phyloP scores from a whole-genome alignment of 1,140 invertebrate genomes.

The Drosophila triauraria region DNA sequence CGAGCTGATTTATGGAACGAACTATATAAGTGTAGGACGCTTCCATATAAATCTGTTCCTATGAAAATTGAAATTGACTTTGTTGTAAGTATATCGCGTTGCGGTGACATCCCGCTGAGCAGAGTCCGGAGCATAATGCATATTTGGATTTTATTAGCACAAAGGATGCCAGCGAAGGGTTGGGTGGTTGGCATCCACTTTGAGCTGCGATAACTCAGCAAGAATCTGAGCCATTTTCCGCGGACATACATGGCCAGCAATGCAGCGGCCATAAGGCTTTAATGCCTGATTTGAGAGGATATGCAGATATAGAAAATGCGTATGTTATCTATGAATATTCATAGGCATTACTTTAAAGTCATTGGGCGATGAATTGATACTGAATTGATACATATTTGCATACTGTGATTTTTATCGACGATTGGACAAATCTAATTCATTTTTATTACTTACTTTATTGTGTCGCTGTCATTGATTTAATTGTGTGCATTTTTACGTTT shows the following conservation, averaged over 20 bases:
- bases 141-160: slow-evolving; percentile 62
- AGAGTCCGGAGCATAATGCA: slow-evolving; percentile 35
- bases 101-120: slow-evolving; percentile 46
- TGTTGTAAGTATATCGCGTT: slow-evolving; percentile 29
- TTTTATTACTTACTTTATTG: not conserved
- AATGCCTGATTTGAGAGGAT: slow-evolving; percentile 22
- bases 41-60: slow-evolving; percentile 42
- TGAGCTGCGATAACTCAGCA: slow-evolving; percentile 20
- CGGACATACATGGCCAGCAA: slow-evolving; percentile 29
- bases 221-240: slow-evolving; percentile 27
- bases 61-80: slow-evolving; percentile 58
- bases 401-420: not conserved
- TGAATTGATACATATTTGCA: not conserved
- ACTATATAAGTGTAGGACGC: slow-evolving; percentile 11
- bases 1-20: slow-evolving; percentile 52
- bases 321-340: slow-evolving; percentile 21
- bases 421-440: not conserved
- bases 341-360: slow-evolving; percentile 9
- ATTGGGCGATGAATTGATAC: slow-evolving; percentile 10
- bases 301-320: slow-evolving; percentile 7
- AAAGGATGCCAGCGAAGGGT: slow-evolving; percentile 47
- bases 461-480: not conserved
- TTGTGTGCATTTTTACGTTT: not conserved
- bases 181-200: slow-evolving; percentile 52
- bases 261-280: slow-evolving; percentile 18